A percentile compares a stretch with the other conserved stretches of the same genome.
phyloP scores from a whole-genome alignment of 2,888 invertebrate species.

The Pristionchus arcanus region DNA sequence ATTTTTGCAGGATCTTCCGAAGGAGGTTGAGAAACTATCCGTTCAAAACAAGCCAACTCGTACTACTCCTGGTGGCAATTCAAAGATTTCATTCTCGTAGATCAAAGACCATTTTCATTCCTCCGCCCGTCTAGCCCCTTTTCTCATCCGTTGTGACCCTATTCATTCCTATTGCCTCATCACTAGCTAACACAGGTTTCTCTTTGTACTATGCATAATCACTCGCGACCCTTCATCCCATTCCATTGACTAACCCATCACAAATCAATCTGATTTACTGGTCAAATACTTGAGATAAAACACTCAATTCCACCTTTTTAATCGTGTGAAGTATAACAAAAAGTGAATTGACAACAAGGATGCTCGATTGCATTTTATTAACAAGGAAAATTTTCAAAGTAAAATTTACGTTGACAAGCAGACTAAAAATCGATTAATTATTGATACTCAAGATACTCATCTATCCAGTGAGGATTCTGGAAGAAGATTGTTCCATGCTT shows the following conservation, averaged over 20 bases:
- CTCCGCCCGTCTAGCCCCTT: not conserved
- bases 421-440: too few relatives aligned
- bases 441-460: not conserved
- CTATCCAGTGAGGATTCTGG: not conserved
- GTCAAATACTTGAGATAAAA: slow-evolving; percentile 31
- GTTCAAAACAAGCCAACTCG: slow-evolving; percentile 30
- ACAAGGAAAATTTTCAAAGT: too few relatives aligned
- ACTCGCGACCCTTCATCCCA: not conserved
- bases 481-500: not conserved
- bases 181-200: slow-evolving; percentile 29
- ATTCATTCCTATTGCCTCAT: not conserved
- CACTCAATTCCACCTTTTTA: not conserved
- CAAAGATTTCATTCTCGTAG: slow-evolving; percentile 41
- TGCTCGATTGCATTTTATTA: too few relatives aligned
- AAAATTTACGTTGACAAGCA: too few relatives aligned
- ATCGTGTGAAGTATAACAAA: not conserved
- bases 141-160: slow-evolving; percentile 17
- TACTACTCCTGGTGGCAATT: slow-evolving; percentile 25
- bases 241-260: slow-evolving; percentile 41
- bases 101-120: not conserved
- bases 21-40: slow-evolving; percentile 24
- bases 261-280: not conserved
- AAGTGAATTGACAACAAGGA: too few relatives aligned
- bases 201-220: slow-evolving; percentile 27
- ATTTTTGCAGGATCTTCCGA: not conserved